phyloP scores from a whole-genome alignment of 2,797 vertebrate genomes.

The Clamator glandarius region DNA sequence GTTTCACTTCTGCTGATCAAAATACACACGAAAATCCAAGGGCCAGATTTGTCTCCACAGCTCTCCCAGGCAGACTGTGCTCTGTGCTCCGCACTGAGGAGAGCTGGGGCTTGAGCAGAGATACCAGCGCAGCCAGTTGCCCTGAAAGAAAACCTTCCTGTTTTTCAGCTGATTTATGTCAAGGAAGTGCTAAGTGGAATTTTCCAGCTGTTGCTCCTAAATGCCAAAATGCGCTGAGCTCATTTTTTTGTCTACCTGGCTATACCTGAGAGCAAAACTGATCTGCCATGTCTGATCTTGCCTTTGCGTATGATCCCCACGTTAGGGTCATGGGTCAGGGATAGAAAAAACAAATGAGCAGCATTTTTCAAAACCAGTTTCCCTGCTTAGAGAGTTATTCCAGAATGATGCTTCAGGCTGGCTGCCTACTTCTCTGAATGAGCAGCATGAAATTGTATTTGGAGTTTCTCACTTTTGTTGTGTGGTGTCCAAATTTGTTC shows the following conservation, averaged over 20 bases:
- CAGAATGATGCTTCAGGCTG: conserved; percentile 34
- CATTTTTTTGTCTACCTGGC: conserved; percentile 39
- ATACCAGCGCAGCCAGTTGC: neutral
- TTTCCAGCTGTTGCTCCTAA: conserved; percentile 52
- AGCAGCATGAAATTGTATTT: conserved; percentile 20
- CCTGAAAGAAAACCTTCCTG: conserved; percentile 16
- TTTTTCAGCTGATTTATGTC: conserved; percentile 14
- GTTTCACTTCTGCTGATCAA: neutral
- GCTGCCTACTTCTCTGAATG: neutral
- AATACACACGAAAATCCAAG: neutral
- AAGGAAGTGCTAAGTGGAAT: conserved; percentile 49
- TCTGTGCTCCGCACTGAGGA: neutral
- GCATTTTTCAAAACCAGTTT: conserved; percentile 50
- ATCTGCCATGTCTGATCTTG: conserved; percentile 47
- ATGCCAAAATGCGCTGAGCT: conserved; percentile 28
- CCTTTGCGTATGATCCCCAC: conserved; percentile 26
- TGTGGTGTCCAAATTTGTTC: neutral
- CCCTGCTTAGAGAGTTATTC: neutral
- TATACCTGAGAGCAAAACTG: conserved; percentile 22
- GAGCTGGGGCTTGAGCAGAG: neutral
- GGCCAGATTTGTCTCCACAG: neutral
- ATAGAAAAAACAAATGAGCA: conserved; percentile 42
- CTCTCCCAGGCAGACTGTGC: neutral
- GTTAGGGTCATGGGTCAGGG: neutral
- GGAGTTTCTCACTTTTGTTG: neutral